Evolutionary conservation across 2,113 vertebrate genomes (phyloP).

Genomic region (Boulengerochromis microlepis): DNA sequence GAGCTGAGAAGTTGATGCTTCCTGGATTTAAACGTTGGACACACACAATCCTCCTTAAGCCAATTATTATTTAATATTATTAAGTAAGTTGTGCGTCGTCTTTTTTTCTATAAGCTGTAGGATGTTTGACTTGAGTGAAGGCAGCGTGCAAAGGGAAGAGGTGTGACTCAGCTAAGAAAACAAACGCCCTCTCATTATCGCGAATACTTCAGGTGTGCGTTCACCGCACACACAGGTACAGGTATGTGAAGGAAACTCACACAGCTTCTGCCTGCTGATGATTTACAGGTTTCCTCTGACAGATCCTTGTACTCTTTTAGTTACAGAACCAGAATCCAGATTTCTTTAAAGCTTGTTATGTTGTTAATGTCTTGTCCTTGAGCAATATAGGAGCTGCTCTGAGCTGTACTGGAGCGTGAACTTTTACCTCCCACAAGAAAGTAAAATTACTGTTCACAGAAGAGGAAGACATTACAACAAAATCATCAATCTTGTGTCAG

Average conservation of each 20-base stretch:
- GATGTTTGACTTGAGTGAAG: neutral
- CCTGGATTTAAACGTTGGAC: neutral
- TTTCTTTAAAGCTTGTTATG: neutral
- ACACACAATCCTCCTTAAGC: neutral
- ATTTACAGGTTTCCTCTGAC: neutral
- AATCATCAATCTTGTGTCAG: neutral
- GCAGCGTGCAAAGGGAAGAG: neutral
- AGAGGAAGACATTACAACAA: neutral
- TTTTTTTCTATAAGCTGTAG: neutral
- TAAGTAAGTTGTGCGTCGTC: neutral
- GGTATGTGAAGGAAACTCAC: neutral
- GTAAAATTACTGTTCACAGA: neutral
- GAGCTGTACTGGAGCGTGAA: neutral
- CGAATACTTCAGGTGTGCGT: neutral
- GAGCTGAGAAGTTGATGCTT: neutral
- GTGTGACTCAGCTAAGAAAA: neutral
- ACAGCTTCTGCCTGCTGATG: neutral
- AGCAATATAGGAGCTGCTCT: neutral
- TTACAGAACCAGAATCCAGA: neutral
- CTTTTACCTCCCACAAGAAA: neutral
- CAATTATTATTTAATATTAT: neutral
- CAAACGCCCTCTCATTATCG: conserved; percentile 21
- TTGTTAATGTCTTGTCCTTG: neutral
- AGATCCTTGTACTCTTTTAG: neutral
- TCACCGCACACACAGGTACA: neutral